Evolutionary conservation across 30 jellyfish, hydroid and myxozoan species (phyloP), one percentile per base, ranked within the genome.

Genomic region (Aurelia coerulea): DNA sequence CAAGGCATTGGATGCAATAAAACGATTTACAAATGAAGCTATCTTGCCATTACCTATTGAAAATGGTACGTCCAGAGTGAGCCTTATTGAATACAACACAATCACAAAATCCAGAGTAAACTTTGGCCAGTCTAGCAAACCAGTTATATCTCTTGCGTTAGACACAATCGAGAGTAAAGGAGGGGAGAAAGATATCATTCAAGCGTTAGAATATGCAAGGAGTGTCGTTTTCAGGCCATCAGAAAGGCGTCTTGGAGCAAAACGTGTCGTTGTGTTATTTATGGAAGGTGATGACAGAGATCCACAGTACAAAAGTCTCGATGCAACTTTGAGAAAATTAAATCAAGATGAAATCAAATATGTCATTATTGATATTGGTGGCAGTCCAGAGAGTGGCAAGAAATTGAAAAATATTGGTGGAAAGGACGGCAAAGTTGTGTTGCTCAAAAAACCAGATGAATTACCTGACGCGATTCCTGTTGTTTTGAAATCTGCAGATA

Each of bases 381-480:
- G 88, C 14, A 19, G 59, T 2, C 42, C 50, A 1, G 67, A 58
- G 37, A 68, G 51, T 16, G 65, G 65, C 37, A 29, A 29, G 35
- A 31, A n/a, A 10, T 18, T 77, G 71, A 79, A 73, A 71, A 23
- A 39, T 2, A 29, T 72, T 32, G 83, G 63, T 18, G 58, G 35
- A 33, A 71, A 73, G 39, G n/a, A 77, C 49, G 96, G 96, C 10
- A 50, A 39, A 41, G 62, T 68, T 31, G 54, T 69, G 18, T 52
- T 49, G 13, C 16, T 69, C 39, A 52, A 69, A 2, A 23, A 42
- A 17, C 56, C 68, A 3, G 32, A 65, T 13, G 67, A 68, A 35
- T 34, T 71, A 8, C 96, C 91, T 3, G 88, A 78, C 17, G 81
- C 80, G 33, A 34, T 70, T 29, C 96, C 96, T 5, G 83, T 4